Conservation (phyloP, 2,888 invertebrate genomes). For the Tribolium freemani region DNA sequence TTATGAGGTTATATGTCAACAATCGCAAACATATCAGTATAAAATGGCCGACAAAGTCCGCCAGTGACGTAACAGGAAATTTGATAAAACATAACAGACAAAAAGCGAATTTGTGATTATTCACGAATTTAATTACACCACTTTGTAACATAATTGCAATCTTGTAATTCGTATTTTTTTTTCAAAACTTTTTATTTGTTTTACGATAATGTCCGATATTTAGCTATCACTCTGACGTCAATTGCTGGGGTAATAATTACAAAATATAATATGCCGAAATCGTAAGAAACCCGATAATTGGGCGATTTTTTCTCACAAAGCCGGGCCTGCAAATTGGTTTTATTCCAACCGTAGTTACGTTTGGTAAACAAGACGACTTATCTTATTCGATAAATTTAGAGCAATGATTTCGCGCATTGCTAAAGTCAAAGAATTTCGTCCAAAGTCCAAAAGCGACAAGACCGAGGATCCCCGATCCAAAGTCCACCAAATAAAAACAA, state of each 20-base stretch:
- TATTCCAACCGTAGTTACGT: not conserved
- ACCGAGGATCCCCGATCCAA: conserved; percentile 5
- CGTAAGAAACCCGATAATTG: not conserved
- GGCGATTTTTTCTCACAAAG: not conserved
- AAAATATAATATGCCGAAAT: not conserved
- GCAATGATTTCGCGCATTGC: conserved; percentile 16
- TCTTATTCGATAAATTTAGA: not conserved
- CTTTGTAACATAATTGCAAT: not conserved
- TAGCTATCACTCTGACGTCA: not conserved
- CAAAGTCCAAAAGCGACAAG: conserved; percentile 6
- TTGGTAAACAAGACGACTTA: not conserved
- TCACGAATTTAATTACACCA: not conserved
- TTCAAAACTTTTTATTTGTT: not conserved
- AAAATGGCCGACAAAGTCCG: not conserved
- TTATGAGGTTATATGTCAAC: not conserved
- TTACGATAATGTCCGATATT: not conserved
- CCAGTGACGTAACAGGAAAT: not conserved
- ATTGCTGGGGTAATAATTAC: not conserved
- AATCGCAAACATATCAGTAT: not conserved
- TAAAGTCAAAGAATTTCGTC: not conserved
- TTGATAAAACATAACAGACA: not conserved
- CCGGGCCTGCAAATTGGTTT: not conserved
- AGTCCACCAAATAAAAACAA: not conserved
- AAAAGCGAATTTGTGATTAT: not conserved
- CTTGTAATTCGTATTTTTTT: not conserved